Evolutionary conservation across 2,113 vertebrate genomes (phyloP).

Genomic region (Halcyon malimbica): DNA sequence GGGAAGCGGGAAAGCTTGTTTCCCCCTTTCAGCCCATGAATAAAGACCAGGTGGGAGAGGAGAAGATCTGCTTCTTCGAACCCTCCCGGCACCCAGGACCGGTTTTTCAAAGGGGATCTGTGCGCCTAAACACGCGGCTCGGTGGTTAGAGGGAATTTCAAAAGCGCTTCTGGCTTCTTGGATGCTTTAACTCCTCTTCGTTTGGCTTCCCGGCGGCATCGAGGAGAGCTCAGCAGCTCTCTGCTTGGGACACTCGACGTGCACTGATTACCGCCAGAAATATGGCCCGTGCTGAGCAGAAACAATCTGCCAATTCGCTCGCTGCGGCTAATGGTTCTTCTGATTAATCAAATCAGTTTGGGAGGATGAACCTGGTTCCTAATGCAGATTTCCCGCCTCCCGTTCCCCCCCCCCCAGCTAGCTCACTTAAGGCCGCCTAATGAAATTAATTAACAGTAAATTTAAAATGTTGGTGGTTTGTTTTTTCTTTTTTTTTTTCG

Average conservation of each 20-base stretch:
- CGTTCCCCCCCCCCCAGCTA: accelerated
- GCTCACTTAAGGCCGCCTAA: conserved; percentile 47
- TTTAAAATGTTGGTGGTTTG: conserved; percentile 27
- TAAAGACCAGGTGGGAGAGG: conserved; percentile 52
- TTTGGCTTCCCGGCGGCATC: background rate
- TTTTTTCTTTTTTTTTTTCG: background rate
- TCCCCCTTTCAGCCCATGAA: conserved; percentile 34
- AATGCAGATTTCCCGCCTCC: background rate
- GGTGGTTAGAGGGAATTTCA: background rate
- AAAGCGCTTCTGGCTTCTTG: background rate
- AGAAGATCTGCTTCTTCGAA: background rate
- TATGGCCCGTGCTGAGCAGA: background rate
- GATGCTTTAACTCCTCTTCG: background rate
- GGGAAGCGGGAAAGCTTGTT: background rate
- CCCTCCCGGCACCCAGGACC: background rate
- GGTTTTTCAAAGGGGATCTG: background rate
- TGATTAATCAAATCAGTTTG: conserved; percentile 49
- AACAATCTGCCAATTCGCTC: background rate
- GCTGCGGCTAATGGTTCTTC: background rate
- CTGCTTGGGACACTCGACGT: background rate
- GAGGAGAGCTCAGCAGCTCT: background rate
- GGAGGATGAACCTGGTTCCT: conserved; percentile 16
- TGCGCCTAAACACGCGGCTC: background rate
- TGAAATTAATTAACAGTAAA: conserved; percentile 58
- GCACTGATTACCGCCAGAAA: background rate